A percentile compares a stretch with the other conserved stretches of the same genome.
phyloP scores from a whole-genome alignment of 2,888 invertebrate species.

The Melanostoma mellinum region DNA sequence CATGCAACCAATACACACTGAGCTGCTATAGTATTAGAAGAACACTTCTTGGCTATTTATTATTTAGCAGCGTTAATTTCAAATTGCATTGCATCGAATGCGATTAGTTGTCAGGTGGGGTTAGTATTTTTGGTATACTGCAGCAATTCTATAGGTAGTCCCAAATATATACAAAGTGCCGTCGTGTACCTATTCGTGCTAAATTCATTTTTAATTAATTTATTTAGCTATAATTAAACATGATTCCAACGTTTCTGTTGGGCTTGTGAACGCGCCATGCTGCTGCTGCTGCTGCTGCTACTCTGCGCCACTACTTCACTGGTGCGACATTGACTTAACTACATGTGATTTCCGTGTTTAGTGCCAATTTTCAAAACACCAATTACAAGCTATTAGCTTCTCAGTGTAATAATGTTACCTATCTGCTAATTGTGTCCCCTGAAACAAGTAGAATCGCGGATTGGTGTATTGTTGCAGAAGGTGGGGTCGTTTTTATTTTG shows the following conservation, averaged over 20 bases:
- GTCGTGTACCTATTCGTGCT: slow-evolving; percentile 14
- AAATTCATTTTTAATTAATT: slow-evolving; percentile 64
- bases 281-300: background rate
- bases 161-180: slow-evolving; percentile 21
- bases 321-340: slow-evolving; percentile 34
- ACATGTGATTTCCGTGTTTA: slow-evolving; percentile 58
- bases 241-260: slow-evolving; percentile 34
- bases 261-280: background rate
- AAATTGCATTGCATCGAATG: slow-evolving; percentile 37
- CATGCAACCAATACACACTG: background rate
- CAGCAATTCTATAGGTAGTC: slow-evolving; percentile 18
- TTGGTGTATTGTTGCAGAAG: background rate
- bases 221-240: slow-evolving; percentile 62
- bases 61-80: slow-evolving; percentile 47
- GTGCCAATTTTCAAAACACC: slow-evolving; percentile 63
- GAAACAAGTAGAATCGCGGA: background rate
- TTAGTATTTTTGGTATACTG: slow-evolving; percentile 12
- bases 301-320: background rate
- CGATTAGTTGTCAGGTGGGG: slow-evolving; percentile 42
- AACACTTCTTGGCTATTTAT: slow-evolving; percentile 38
- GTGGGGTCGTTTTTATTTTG: background rate
- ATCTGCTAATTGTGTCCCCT: slow-evolving; percentile 28
- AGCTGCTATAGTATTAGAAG: background rate
- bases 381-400: slow-evolving; percentile 62
- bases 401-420: slow-evolving; percentile 50